phyloP scores from a whole-genome alignment of 2,797 vertebrate genomes.

The Lepus oiostolus region DNA sequence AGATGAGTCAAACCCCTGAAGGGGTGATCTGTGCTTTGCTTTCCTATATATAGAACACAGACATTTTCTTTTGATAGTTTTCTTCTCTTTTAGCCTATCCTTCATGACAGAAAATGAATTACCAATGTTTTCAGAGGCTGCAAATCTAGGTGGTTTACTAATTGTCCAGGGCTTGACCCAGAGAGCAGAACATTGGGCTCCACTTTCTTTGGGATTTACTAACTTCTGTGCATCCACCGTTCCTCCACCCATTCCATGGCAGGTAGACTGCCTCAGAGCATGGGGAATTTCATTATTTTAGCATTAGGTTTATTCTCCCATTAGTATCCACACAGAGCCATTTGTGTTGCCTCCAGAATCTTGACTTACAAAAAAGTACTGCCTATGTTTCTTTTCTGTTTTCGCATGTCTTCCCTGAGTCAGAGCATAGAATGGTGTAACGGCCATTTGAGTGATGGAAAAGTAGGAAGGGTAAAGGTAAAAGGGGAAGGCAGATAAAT shows the following conservation, averaged over 20 bases:
- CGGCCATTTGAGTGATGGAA: neutral
- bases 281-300: neutral
- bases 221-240: neutral
- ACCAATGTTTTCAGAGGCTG: neutral
- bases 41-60: neutral
- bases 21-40: neutral
- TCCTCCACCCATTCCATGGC: neutral
- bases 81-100: neutral
- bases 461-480: neutral
- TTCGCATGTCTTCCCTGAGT: constrained; percentile 40
- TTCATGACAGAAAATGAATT: neutral
- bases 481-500: neutral
- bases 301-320: constrained; percentile 39
- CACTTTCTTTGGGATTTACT: constrained; percentile 42
- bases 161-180: neutral
- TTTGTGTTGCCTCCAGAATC: constrained; percentile 49
- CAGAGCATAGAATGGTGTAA: constrained; percentile 35
- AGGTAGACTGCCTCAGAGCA: constrained; percentile 4
- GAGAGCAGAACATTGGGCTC: neutral
- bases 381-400: constrained; percentile 36
- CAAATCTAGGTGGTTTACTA: neutral
- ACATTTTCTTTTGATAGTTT: neutral
- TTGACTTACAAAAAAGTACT: constrained; percentile 55
- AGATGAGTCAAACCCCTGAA: neutral
- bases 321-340: constrained; percentile 25